Base-by-base conservation (phyloP, 2,113 vertebrate genomes). In the Myiozetetes cayanensis region DNA sequence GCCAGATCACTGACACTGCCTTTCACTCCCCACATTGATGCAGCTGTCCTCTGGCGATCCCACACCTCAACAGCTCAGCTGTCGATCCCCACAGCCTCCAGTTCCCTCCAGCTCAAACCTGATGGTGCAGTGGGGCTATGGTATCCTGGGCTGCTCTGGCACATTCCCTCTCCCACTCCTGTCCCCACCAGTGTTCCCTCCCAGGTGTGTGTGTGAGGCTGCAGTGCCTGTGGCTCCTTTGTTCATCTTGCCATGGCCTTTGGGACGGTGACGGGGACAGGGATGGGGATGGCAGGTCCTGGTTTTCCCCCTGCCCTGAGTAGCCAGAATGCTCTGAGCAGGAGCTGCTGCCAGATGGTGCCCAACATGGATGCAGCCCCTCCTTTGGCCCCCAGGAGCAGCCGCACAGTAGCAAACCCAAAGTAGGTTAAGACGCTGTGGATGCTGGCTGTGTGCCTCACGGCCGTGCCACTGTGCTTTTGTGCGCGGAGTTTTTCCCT, bases 341-440 rank as follows among this genome's bases (percentile, higher is more conserved):
- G 85, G 44, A 79, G 20, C 39, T 62, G 41, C 41, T 41, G 70
- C 31, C 90, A 85, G 93, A 72, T 85, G 78, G 61, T 85, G 52
- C 66, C 52, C 78, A 50, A 47, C 28, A 7, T 1, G 35, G 74
- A 49, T 1, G 1, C 33, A 67, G 30, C 58, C 56, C 53, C 66
- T 90, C 58, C 44, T 88, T 93, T 76, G 71, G 30, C 27, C 52
- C 53, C 30, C 7, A 9, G 14, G 39, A 72, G 33, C 82, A 82
- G 66, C 52, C 6, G 3, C 0, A 0, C 4, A 0, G 47, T 33
- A 55, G 55, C 1, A 1, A 77, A 55, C 47, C 47, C 2, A 4
- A 95, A 92, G 67, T 88, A 93, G 91, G 93, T 95, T 93, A 90
- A 65, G 91, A 61, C 3, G 0, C 83, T 0, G 2, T 0, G 3